A percentile compares a stretch with the other conserved stretches of the same genome.
Evolutionary conservation across 2,113 vertebrate species (phyloP).

Genomic region (Esox niger): DNA sequence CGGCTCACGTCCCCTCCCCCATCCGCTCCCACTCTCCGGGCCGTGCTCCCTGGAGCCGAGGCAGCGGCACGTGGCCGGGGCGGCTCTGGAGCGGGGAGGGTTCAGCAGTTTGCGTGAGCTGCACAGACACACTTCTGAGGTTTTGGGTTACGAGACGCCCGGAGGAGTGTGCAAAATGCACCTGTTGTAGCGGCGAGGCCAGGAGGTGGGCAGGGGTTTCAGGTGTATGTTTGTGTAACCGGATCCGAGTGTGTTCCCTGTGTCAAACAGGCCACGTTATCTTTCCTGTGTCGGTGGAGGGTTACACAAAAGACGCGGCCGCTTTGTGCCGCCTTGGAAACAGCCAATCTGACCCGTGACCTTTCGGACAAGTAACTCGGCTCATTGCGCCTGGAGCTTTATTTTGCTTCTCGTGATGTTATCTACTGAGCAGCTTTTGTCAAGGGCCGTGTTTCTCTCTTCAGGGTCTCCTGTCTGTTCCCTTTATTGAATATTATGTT

Average conservation of each 20-base stretch:
- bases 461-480: no score
- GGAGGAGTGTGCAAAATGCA: constrained; percentile 52
- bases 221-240: constrained; percentile 40
- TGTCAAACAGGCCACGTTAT: constrained; percentile 51
- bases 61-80: not conserved
- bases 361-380: constrained; percentile 25
- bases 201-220: constrained; percentile 11
- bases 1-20: constrained; percentile 13
- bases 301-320: constrained; percentile 47
- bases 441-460: no score
- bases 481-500: no score
- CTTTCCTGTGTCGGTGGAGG: constrained; percentile 31
- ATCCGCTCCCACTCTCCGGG: not conserved
- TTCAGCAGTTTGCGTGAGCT: constrained; percentile 30
- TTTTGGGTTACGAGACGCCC: constrained; percentile 54
- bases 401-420: constrained; percentile 38
- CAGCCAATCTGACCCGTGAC: constrained; percentile 57
- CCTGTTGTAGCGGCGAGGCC: constrained; percentile 45
- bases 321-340: constrained; percentile 51
- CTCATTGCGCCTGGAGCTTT: constrained; percentile 32
- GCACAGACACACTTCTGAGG: constrained; percentile 55
- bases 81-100: not conserved
- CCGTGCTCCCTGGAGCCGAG: constrained; percentile 2
- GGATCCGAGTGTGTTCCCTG: constrained; percentile 39
- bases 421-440: constrained; percentile 32